Evolutionary conservation across 2,888 invertebrate species (phyloP), one percentile per base, ranked within the genome.

Genomic region (Eudasyphora cyanicolor): DNA sequence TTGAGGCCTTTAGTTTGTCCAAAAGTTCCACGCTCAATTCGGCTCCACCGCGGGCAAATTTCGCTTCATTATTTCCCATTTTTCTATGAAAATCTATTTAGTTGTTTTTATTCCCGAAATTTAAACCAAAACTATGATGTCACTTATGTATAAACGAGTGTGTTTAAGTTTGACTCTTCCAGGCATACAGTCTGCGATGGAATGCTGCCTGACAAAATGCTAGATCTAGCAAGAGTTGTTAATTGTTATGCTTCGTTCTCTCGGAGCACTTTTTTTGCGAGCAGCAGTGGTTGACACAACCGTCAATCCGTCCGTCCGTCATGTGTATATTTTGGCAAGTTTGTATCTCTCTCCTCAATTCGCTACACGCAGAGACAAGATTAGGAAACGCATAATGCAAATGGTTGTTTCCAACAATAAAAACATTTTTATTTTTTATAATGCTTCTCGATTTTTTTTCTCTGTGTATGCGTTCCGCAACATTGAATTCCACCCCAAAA

Each of bases 41-140:
- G 49, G 91, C 90, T 45, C 91, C 89, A 71, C 89, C 90, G 54
- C 89, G 87, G 27, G 91, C 90, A 70, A 91, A 91, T 87, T 90
- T n/a, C n/a, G n/a, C 80, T 81, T 88, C 84, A 86, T 89, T 89
- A 73, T 79, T 79, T 42, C 85, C 85, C 86, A 86, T 86, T 74
- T 10, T 57, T 57, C 24, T 4, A 24, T n/a, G n/a, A n/a, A n/a
- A n/a, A n/a, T n/a, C n/a, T n/a, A 24, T 21, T 21, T 14, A 54
- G 2, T 2, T 21, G 12, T 21, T 21, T 54, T 19, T 6, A 17
- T 51, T 17, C 19, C 19, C 19, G 7, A 51, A 51, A 17, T 51
- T n/a, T 17, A 51, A 51, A 51, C 5, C 6, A 54, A 17, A 51
- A 21, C n/a, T 17, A 17, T 51, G 49, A 51, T 51, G 49, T 51